Percentiles rank a stretch among this genome's conserved stretches.
These are phyloP conservation scores for Lasioglossum albipes DNA, from an alignment of 1,140 invertebrate species.

Conservation along the genomic window DNA sequence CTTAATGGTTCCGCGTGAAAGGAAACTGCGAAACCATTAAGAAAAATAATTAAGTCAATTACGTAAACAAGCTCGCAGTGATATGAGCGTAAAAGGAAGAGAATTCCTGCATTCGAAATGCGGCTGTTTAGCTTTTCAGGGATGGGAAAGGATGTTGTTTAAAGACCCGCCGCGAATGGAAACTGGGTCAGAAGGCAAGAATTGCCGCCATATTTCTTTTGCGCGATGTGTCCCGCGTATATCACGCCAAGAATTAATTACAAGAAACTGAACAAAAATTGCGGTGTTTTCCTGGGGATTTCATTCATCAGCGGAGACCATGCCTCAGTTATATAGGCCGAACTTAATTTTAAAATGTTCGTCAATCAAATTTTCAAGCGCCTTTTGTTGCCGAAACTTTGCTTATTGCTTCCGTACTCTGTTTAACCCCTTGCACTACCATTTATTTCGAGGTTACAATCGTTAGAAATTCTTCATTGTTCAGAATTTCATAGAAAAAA, in stretches of 20 bases:
- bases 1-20: neutral
- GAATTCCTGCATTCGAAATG: neutral
- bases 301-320: neutral
- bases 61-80: neutral
- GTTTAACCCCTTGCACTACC: too few relatives aligned
- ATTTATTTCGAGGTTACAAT: too few relatives aligned
- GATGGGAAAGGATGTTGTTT: neutral
- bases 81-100: neutral
- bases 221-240: neutral
- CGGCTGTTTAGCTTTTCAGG: neutral
- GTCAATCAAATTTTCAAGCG: neutral
- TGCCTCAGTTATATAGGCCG: neutral
- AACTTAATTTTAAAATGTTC: neutral
- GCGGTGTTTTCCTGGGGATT: neutral
- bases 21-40: neutral
- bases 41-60: slow-evolving; percentile 4
- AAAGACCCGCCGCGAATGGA: neutral
- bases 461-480: too few relatives aligned
- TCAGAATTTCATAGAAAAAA: too few relatives aligned
- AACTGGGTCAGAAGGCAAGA: neutral
- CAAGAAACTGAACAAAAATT: neutral
- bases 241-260: slow-evolving; percentile 7
- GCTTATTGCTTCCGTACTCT: neutral
- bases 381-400: neutral
- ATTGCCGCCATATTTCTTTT: neutral